Evolutionary conservation across 2,113 vertebrate genomes (phyloP).

Genomic region (Takifugu flavidus): DNA sequence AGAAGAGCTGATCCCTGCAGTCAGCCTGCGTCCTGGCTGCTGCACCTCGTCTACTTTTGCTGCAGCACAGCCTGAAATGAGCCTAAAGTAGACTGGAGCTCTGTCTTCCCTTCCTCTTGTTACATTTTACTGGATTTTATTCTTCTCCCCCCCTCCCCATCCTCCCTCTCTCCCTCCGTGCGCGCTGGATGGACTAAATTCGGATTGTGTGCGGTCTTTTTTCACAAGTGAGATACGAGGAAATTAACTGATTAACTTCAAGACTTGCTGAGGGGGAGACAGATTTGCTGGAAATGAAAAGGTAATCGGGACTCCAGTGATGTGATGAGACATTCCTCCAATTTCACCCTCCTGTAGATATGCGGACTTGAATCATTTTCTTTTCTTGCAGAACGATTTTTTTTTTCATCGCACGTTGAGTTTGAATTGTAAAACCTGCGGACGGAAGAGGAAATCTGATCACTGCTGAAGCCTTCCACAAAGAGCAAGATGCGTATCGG

Average conservation of each 20-base stretch:
- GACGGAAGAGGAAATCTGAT: conserved; percentile 27
- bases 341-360: conserved; percentile 39
- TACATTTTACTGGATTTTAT: neutral
- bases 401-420: conserved; percentile 39
- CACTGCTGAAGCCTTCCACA: conserved; percentile 26
- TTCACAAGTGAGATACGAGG: conserved; percentile 47
- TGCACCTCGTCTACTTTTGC: conserved; percentile 41
- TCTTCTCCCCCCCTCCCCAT: neutral
- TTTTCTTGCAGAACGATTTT: conserved; percentile 4
- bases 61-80: conserved; percentile 44
- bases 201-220: conserved; percentile 44
- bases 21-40: conserved; percentile 60
- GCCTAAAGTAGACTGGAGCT: neutral
- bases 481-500: conserved; percentile 39
- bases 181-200: conserved; percentile 44
- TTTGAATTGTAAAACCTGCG: conserved; percentile 39
- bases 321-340: conserved; percentile 54
- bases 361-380: conserved; percentile 55
- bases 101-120: neutral
- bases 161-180: neutral
- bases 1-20: conserved; percentile 10
- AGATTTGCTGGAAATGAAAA: conserved; percentile 61
- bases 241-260: conserved; percentile 58
- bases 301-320: conserved; percentile 61
- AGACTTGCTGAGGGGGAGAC: conserved; percentile 42